Evolutionary conservation across 2,888 invertebrate genomes (phyloP), one percentile per base, ranked within the genome.

Genomic region (Leptothorax acervorum): DNA sequence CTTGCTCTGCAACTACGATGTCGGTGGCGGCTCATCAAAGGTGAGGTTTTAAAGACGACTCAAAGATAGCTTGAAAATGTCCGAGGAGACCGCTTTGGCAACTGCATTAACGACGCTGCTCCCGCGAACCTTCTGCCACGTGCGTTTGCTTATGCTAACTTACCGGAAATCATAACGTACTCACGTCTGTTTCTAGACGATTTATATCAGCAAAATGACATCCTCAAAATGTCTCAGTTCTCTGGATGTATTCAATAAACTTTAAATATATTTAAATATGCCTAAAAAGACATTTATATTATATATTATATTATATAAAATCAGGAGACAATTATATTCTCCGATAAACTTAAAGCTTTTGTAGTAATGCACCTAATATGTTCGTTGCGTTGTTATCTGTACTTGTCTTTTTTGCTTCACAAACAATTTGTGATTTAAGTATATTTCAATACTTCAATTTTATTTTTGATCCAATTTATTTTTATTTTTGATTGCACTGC

Each of bases 1-100:
- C 65, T 76, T 83, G 65, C 68, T 57, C 65, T 48, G 86, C 85
- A 85, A 89, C 84, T 84, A 84, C 89, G 35, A 82, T 62, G 84
- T 78, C 87, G 55, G n/a, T 70, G 65, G 53, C 74, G 82, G 75
- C 85, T 85, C 90, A 87, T 91, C 91, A 87, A 90, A 88, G 87
- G 85, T 86, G 85, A 89, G 85, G 84, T 84, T 82, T 76, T 76
- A 82, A 85, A 84, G 71, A 79, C 62, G 45, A 65, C 76, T 74
- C 78, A 82, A 82, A 84, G 84, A 78, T 71, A 74, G 68, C 66
- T 48, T 71, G 66, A 73, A 73, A 84, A 76, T 78, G 74, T 78
- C 70, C 65, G 42, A 81, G 76, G 74, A 83, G 42, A 12, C 18
- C 35, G 28, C 79, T 60, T 42, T 62, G 71, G 79, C 60, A 81